A percentile compares a stretch with the other conserved stretches of the same genome.
phyloP scores from a whole-genome alignment of 2,113 vertebrate genomes.

The Embiotoca jacksoni region DNA sequence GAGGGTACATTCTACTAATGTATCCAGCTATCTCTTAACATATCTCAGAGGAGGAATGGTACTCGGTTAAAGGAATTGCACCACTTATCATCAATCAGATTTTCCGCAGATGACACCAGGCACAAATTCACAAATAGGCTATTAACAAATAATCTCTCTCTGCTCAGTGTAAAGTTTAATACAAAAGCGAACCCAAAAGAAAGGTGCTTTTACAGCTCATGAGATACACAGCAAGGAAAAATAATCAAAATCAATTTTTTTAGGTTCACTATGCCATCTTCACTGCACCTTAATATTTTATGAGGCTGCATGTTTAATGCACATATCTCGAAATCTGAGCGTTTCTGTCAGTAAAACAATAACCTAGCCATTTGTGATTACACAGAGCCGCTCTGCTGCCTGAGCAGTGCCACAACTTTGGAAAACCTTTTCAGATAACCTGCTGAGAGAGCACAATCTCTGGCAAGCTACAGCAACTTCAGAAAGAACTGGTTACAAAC shows the following conservation, averaged over 20 bases:
- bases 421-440: slow-evolving; percentile 53
- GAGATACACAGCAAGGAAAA: slow-evolving; percentile 29
- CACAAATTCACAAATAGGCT: slow-evolving; percentile 44
- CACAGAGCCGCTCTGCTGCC: slow-evolving; percentile 62
- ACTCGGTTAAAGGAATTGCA: slow-evolving; percentile 43
- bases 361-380: slow-evolving; percentile 79
- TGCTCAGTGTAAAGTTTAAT: slow-evolving; percentile 4
- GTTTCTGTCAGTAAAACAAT: slow-evolving; percentile 82
- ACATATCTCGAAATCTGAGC: slow-evolving; percentile 76
- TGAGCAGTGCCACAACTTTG: slow-evolving; percentile 65
- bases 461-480: slow-evolving; percentile 48
- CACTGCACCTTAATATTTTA: slow-evolving; percentile 82
- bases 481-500: slow-evolving; percentile 67
- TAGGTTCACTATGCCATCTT: slow-evolving; percentile 68
- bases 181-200: slow-evolving; percentile 10
- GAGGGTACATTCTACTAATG: slow-evolving; percentile 77
- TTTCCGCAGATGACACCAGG: slow-evolving; percentile 27
- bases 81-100: slow-evolving; percentile 51
- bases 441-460: slow-evolving; percentile 70
- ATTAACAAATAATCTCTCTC: slow-evolving; percentile 40
- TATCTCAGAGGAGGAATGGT: slow-evolving; percentile 68
- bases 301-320: slow-evolving; percentile 80
- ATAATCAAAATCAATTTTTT: slow-evolving; percentile 45
- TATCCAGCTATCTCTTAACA: slow-evolving; percentile 76
- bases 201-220: slow-evolving; percentile 14